Evolutionary conservation across 2,113 vertebrate genomes (phyloP).

Genomic region (Cololabis saira): DNA sequence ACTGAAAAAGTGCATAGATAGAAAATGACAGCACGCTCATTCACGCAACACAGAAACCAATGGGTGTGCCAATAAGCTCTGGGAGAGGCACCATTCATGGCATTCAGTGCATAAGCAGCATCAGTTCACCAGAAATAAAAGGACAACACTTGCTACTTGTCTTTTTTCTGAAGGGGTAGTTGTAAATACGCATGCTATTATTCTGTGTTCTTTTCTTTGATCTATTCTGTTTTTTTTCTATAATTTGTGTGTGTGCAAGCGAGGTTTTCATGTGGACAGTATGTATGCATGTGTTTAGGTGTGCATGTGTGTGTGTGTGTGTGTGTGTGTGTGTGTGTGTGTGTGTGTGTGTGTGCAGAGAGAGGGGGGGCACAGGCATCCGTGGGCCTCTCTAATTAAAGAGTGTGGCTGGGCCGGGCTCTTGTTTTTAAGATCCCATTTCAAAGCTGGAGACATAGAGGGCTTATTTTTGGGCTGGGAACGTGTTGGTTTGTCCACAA

Average conservation of each 20-base stretch:
- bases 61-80: constrained; percentile 64
- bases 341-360: constrained; percentile 28
- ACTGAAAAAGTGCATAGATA: constrained; percentile 73
- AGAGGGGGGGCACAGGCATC: constrained; percentile 53
- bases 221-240: constrained; percentile 44
- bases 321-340: constrained; percentile 45
- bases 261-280: constrained; percentile 37
- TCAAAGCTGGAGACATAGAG: constrained; percentile 72
- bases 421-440: constrained; percentile 79
- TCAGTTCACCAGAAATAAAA: constrained; percentile 45
- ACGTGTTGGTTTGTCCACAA: constrained; percentile 64
- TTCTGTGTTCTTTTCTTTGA: constrained; percentile 60
- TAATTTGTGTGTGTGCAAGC: constrained; percentile 43
- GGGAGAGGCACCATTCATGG: constrained; percentile 50
- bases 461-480: constrained; percentile 74
- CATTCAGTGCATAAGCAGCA: constrained; percentile 45
- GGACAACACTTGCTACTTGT: constrained; percentile 49
- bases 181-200: constrained; percentile 62
- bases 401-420: constrained; percentile 65
- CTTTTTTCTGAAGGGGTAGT: constrained; percentile 41
- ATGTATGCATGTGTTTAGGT: constrained; percentile 41
- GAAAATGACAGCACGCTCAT: constrained; percentile 76
- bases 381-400: constrained; percentile 80
- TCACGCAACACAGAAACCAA: constrained; percentile 61
- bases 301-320: constrained; percentile 39